phyloP scores from a whole-genome alignment of 35 echinoderm and acorn worm genomes.

The Acanthaster planci region DNA sequence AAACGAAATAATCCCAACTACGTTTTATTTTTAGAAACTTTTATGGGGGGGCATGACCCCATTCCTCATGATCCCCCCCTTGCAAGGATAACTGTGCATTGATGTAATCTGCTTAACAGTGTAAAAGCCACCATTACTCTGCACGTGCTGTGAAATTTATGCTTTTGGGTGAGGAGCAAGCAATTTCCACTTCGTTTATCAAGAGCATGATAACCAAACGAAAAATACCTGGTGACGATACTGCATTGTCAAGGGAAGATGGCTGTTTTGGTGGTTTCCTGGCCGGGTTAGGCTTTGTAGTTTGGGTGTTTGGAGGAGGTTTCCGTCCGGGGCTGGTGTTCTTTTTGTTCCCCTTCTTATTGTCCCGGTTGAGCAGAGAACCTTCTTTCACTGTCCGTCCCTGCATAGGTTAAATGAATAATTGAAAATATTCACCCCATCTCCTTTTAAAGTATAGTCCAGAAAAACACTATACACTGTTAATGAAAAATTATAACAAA shows the following conservation, averaged over 20 bases:
- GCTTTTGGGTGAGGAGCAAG: too few species aligned
- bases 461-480: neutral
- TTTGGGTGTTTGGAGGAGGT: neutral
- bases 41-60: too few species aligned
- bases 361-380: conserved; percentile 1
- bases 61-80: too few species aligned
- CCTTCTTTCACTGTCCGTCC: conserved; percentile 13
- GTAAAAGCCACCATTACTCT: too few species aligned
- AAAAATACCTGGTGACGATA: too few species aligned
- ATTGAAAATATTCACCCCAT: neutral
- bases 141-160: too few species aligned
- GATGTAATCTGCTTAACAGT: too few species aligned
- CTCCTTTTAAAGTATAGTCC: neutral
- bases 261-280: neutral
- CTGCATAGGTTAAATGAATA: neutral
- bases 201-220: too few species aligned
- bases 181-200: too few species aligned
- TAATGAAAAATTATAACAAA: neutral
- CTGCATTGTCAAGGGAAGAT: neutral
- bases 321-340: neutral
- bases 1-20: too few species aligned
- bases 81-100: too few species aligned
- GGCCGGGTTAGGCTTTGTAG: neutral
- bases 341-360: neutral
- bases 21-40: too few species aligned